Evolutionary conservation across 2,113 vertebrate species (phyloP).

Genomic region (Tenrec ecaudatus): DNA sequence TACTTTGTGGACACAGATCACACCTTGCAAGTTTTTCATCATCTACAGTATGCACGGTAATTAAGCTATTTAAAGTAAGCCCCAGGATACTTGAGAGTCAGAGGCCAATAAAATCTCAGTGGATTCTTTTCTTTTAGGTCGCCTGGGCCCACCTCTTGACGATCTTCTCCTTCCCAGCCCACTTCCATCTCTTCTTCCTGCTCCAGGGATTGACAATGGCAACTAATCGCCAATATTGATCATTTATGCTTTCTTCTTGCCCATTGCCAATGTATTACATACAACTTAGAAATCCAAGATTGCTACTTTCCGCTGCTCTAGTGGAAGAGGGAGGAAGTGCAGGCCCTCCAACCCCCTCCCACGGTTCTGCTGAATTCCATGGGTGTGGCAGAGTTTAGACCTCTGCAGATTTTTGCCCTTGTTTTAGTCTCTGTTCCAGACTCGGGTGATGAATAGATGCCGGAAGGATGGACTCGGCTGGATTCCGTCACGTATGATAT

Average conservation of each 20-base stretch:
- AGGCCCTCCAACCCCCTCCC: constrained; percentile 83
- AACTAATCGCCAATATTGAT: constrained; percentile 77
- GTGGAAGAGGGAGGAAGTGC: constrained; percentile 88
- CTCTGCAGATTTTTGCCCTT: constrained; percentile 82
- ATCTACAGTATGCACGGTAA: constrained; percentile 69
- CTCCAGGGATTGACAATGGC: constrained; percentile 69
- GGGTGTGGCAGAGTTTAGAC: constrained; percentile 90
- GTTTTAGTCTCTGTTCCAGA: constrained; percentile 71
- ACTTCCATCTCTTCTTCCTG: constrained; percentile 73
- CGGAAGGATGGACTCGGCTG: constrained; percentile 42
- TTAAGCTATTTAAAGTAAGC: constrained; percentile 81
- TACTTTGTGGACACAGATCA: constrained; percentile 55
- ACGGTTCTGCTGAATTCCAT: constrained; percentile 84
- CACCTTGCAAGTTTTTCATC: constrained; percentile 82
- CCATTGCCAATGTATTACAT: constrained; percentile 79
- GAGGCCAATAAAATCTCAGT: constrained; percentile 72
- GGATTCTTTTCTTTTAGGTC: constrained; percentile 65
- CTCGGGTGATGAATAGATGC: constrained; percentile 65
- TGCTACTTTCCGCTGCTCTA: constrained; percentile 85
- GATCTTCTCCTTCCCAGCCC: constrained; percentile 13
- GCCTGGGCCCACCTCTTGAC: constrained; percentile 41
- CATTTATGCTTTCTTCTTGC: constrained; percentile 78
- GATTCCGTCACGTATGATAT: constrained; percentile 75
- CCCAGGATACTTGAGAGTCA: constrained; percentile 78
- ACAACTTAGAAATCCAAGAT: constrained; percentile 81